phyloP scores from a whole-genome alignment of 2,888 invertebrate species.

The Heliconius sara region DNA sequence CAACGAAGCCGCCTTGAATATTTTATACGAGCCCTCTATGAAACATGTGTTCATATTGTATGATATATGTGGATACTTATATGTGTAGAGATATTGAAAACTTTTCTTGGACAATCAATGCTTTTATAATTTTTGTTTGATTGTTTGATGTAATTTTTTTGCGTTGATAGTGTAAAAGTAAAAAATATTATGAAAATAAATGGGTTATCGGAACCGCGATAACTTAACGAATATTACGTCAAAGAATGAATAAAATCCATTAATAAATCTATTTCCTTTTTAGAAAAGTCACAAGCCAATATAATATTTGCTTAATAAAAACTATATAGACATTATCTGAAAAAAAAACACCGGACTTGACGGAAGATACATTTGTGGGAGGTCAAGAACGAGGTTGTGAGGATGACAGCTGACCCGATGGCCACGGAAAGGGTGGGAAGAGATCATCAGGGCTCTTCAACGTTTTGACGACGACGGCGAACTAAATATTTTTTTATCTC shows the following conservation, averaged over 20 bases:
- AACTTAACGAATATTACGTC: too few species aligned
- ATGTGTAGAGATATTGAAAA: slow-evolving; percentile 13
- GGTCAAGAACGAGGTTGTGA: neutral
- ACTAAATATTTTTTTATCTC: neutral
- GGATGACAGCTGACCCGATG: slow-evolving; percentile 4
- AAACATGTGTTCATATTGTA: slow-evolving; percentile 14
- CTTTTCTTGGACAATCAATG: neutral
- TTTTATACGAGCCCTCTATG: slow-evolving; percentile 54
- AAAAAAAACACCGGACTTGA: neutral
- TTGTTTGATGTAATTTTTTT: neutral
- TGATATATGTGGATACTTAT: neutral
- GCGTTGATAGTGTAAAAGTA: neutral
- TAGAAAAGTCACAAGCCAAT: neutral
- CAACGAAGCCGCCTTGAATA: slow-evolving; percentile 59
- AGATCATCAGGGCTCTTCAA: neutral
- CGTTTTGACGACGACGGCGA: neutral
- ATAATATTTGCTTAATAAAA: neutral
- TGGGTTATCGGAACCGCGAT: too few species aligned
- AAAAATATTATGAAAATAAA: too few species aligned
- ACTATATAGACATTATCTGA: neutral
- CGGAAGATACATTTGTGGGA: neutral
- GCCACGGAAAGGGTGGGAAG: neutral
- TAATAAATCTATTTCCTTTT: neutral
- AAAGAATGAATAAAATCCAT: neutral
- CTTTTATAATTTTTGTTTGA: neutral